Percentiles rank a stretch among this genome's conserved stretches.
phyloP scores from a whole-genome alignment of 1,140 invertebrate species.

The Rhizoglyphus robini region DNA sequence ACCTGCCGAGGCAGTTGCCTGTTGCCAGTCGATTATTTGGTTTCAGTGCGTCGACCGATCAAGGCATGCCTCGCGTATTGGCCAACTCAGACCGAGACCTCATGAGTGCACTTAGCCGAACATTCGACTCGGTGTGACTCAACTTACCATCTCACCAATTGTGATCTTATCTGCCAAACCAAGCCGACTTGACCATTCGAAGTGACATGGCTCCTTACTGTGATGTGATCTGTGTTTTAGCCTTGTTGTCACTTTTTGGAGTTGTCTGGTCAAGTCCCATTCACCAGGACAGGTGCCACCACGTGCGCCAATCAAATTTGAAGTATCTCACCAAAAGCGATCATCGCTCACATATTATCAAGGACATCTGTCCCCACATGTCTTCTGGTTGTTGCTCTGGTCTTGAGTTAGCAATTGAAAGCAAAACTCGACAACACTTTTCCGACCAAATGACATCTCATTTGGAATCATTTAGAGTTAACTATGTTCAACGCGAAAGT shows the following conservation, averaged over 20 bases:
- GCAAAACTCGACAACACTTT: not conserved
- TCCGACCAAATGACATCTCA: not conserved
- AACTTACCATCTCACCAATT: too few species aligned
- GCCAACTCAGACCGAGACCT: not conserved
- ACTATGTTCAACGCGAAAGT: not conserved
- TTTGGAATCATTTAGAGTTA: not conserved
- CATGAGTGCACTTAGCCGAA: not conserved
- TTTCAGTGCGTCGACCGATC: slow-evolving; percentile 7
- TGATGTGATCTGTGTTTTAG: too few species aligned
- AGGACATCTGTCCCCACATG: not conserved
- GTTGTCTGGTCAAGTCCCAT: not conserved
- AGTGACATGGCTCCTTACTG: too few species aligned
- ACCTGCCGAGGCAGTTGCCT: not conserved
- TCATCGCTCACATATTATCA: not conserved
- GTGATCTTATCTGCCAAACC: too few species aligned
- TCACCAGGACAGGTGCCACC: not conserved
- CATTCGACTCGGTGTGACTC: not conserved
- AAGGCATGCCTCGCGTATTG: not conserved
- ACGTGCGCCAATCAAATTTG: not conserved
- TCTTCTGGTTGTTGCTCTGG: slow-evolving; percentile 2
- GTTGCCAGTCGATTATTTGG: not conserved
- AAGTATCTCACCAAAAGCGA: not conserved
- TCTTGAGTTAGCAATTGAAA: not conserved
- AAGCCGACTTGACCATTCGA: too few species aligned
- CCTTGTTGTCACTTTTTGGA: too few species aligned